Evolutionary conservation across 1,140 invertebrate species (phyloP).

Genomic region (Magallana angulata): DNA sequence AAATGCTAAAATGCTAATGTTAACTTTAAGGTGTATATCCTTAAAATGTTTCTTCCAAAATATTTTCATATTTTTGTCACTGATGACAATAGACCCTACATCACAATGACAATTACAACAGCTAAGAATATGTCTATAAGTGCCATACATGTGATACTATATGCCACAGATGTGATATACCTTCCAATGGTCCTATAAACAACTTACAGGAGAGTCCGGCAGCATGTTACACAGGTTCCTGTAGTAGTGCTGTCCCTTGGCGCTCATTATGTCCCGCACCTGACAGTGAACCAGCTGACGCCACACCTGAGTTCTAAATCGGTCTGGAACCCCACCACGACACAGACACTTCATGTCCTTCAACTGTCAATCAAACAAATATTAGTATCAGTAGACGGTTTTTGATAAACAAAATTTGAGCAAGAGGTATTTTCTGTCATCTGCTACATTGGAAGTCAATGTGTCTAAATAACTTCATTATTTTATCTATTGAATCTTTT

Average conservation of each 20-base stretch:
- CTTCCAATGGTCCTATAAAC: background rate
- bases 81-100: background rate
- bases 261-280: constrained; percentile 78
- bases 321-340: constrained; percentile 80
- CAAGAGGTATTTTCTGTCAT: background rate
- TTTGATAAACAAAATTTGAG: background rate
- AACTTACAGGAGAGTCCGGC: constrained; percentile 79
- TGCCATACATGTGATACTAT: background rate
- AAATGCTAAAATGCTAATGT: no score
- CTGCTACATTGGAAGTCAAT: no score
- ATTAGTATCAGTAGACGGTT: background rate
- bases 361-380: constrained; percentile 55
- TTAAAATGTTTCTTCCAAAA: no score
- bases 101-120: background rate
- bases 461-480: no score
- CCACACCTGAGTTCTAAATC: constrained; percentile 80
- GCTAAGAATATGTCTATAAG: background rate
- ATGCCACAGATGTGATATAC: background rate
- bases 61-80: no score
- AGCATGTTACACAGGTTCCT: constrained; percentile 79
- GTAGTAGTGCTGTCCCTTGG: constrained; percentile 81
- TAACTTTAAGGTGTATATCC: no score
- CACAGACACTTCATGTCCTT: constrained; percentile 77
- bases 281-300: constrained; percentile 79
- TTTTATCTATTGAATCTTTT: no score